Base-by-base conservation (phyloP, 2,113 vertebrate species). In the Sciurus niger region DNA sequence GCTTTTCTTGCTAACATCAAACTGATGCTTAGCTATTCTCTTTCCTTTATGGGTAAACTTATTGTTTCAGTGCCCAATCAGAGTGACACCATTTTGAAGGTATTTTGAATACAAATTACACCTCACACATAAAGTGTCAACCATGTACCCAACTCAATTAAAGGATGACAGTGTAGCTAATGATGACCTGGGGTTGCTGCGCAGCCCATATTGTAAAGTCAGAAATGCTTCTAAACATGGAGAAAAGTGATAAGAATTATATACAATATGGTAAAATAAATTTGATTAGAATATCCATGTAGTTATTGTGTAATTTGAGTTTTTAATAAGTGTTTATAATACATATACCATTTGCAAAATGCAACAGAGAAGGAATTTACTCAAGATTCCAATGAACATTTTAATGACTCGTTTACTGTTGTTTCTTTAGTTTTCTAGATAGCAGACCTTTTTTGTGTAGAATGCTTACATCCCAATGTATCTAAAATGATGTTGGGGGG, bases 351-450 rank as follows among this genome's bases (percentile, higher is more conserved):
- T 89, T 94, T 97, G 25, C 43, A 94, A 96, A 96, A 95, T 37
- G 87, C 58, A 95, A 77, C 92, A 80, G 40, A 84, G 46, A 95
- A 94, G 24, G 7, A 89, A 78, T 92, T 96, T 89, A 79, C 74
- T 76, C 65, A 72, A 70, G 58, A 86, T 92, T 95, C 94, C 93
- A 91, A 14, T 63, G 77, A 86, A 91, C 67, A 46, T 92, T 87
- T 86, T 93, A 95, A 95, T 90, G 95, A 95, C 77, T 92, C 93
- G 87, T 95, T 96, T 93, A 43, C 93, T 79, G 77, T 76, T 96
- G 70, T 95, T 96, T 73, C 93, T 92, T 95, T 93, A 86, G 92
- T 95, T 94, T 96, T 97, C 93, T 94, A 87, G 93, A 65, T 97
- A 94, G 97, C 95, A 97, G 96, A 93, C 48, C 8, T 78, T 78